phyloP scores from a whole-genome alignment of 1,140 invertebrate genomes.

The Belonocnema kinseyi region DNA sequence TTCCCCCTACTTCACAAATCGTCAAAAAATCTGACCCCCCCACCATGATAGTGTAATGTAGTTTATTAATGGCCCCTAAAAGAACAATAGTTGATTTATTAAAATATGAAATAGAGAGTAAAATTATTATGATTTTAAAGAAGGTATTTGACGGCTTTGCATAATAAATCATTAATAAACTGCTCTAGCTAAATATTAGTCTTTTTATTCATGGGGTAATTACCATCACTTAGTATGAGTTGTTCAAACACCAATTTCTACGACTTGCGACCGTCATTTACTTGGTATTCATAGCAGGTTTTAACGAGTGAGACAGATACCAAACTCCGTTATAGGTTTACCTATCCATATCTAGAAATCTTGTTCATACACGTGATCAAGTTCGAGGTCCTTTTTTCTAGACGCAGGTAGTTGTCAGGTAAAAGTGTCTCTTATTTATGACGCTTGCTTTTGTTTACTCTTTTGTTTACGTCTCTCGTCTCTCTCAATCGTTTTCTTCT shows the following conservation, averaged over 20 bases:
- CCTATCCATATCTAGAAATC: conserved; percentile 29
- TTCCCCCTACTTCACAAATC: too few species aligned
- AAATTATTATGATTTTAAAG: too few species aligned
- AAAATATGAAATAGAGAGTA: too few species aligned
- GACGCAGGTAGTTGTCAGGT: neutral
- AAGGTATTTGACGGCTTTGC: too few species aligned
- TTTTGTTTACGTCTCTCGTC: neutral
- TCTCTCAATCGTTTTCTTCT: too few species aligned
- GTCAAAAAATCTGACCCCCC: too few species aligned
- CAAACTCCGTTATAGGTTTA: conserved; percentile 29
- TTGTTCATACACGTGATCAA: conserved; percentile 28
- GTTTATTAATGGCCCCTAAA: too few species aligned
- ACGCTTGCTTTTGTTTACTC: neutral
- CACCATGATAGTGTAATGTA: too few species aligned
- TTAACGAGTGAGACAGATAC: neutral
- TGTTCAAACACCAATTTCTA: conserved; percentile 20
- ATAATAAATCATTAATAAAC: too few species aligned
- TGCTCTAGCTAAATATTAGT: neutral
- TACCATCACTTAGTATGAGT: neutral
- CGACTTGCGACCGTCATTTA: neutral
- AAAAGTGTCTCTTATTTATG: neutral
- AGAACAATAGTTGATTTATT: too few species aligned
- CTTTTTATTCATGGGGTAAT: neutral
- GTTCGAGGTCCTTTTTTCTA: conserved; percentile 1
- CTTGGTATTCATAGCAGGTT: conserved; percentile 21